Base-by-base conservation (phyloP, 2,113 vertebrate species). In the Larimichthys polyactis region DNA sequence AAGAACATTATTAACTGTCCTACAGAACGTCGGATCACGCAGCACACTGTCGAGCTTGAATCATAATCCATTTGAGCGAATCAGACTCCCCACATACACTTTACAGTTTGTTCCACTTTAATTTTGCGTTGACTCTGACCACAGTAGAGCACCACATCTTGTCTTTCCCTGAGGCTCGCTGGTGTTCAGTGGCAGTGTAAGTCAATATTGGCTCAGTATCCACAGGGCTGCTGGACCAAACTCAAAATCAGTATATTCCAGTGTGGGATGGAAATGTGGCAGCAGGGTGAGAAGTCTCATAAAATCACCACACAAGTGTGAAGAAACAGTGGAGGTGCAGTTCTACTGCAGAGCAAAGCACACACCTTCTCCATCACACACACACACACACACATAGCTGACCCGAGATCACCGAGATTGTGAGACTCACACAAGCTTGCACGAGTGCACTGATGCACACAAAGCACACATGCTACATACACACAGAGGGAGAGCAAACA, bases 161-260 rank as follows among this genome's bases (percentile, higher is more conserved):
- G 59, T 60, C 62, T 70, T 43, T 77, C 44, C 78, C 77, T 24
- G 44, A 72, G 52, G 73, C 65, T 54, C 29, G 62, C 71, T 54
- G 67, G 57, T 77, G 68, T 72, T 73, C 69, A 57, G 55, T 65
- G 57, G 64, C 58, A 63, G 24, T 69, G 62, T 59, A 75, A 83
- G 82, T 89, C 87, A 85, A 89, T 81, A 89, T 76, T 83, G 52
- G 57, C 82, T 71, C 67, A 62, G 83, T 7, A 58, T 82, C 71
- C 49, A 59, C 40, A 59, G 55, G 58, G 46, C 68, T 67, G 51
- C 49, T 70, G 80, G 54, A 77, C 63, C 44, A 4, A 52, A 51
- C 55, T 83, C 83, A 52, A 22, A 73, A 72, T 75, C 57, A 75
- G 20, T 69, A 60, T 83, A 16, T 60, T 83, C 55, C 59, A 73